Conservation (phyloP, 2,888 invertebrate genomes). For the Epistrophe grossulariae region DNA sequence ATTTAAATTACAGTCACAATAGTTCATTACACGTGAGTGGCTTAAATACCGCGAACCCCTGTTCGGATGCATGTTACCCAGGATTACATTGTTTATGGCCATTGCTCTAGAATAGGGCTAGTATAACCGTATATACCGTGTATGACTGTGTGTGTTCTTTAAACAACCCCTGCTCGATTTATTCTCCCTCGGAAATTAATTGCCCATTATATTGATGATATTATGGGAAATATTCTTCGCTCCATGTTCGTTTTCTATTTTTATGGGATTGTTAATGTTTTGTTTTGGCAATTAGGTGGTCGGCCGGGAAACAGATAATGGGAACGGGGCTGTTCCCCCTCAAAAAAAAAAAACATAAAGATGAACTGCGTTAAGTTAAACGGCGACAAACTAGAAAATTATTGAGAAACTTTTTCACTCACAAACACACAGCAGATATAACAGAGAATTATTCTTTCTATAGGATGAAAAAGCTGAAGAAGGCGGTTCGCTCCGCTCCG, state of each 20-base stretch:
- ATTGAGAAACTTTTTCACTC: slow-evolving; percentile 73
- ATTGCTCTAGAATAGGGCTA: slow-evolving; percentile 5
- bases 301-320: not conserved
- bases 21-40: slow-evolving; percentile 69
- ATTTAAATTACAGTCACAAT: slow-evolving; percentile 71
- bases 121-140: not conserved
- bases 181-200: slow-evolving; percentile 58
- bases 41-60: slow-evolving; percentile 21
- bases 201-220: slow-evolving; percentile 72
- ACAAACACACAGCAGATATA: slow-evolving; percentile 35
- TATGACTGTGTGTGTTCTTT: not conserved
- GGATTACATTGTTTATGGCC: slow-evolving; percentile 61
- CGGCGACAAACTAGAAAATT: slow-evolving; percentile 75
- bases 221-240: slow-evolving; percentile 60
- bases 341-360: slow-evolving; percentile 49
- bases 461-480: not conserved
- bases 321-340: not conserved
- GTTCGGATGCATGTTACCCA: slow-evolving; percentile 40
- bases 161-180: slow-evolving; percentile 38
- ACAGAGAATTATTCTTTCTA: not conserved
- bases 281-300: slow-evolving; percentile 72
- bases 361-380: slow-evolving; percentile 67
- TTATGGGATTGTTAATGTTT: slow-evolving; percentile 73
- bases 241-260: slow-evolving; percentile 53
- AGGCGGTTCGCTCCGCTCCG: not conserved